Conservation (phyloP, 1,140 invertebrate genomes). For the Listronotus oregonensis region DNA sequence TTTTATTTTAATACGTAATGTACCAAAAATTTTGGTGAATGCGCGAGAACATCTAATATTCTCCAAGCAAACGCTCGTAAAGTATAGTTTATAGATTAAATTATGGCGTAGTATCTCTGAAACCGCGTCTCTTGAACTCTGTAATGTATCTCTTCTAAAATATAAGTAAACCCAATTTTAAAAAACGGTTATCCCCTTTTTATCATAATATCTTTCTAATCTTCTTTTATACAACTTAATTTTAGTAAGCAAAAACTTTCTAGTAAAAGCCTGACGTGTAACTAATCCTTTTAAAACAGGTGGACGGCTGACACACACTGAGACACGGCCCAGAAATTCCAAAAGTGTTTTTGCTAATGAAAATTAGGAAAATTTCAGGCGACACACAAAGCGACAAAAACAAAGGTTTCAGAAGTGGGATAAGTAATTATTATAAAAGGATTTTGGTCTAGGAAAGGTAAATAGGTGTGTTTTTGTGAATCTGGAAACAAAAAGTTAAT, state of each 20-base stretch:
- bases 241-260: not conserved
- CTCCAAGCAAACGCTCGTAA: too few species aligned
- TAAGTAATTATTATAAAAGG: constrained; percentile 30
- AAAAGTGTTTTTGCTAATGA: constrained; percentile 19
- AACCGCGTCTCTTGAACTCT: not conserved
- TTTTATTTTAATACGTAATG: too few species aligned
- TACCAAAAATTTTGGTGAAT: too few species aligned
- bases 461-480: not conserved
- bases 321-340: not conserved
- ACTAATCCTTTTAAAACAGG: constrained; percentile 13
- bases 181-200: too few species aligned
- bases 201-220: not conserved
- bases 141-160: not conserved
- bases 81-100: too few species aligned
- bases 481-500: too few species aligned
- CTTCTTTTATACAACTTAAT: constrained; percentile 1
- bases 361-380: constrained; percentile 31
- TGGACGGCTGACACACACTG: constrained; percentile 9
- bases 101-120: too few species aligned
- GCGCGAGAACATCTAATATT: too few species aligned
- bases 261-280: not conserved
- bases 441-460: constrained; percentile 18
- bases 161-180: not conserved
- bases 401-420: constrained; percentile 19
- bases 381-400: constrained; percentile 18